A percentile compares a stretch with the other conserved stretches of the same genome.
phyloP scores from a whole-genome alignment of 2,113 vertebrate species.

The Lycaon pictus region DNA sequence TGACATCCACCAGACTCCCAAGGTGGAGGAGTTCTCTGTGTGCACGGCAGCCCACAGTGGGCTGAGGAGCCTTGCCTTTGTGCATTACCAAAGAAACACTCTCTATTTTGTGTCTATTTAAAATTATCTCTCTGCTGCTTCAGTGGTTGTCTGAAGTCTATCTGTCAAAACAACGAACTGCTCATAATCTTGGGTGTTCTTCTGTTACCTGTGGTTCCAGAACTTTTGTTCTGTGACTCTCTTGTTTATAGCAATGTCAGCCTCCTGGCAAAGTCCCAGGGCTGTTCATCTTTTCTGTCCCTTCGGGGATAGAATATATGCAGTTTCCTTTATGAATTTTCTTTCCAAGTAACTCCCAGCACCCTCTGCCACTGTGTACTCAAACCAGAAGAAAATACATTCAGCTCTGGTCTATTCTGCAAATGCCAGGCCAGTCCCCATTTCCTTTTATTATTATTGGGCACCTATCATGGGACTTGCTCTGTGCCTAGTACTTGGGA shows the following conservation, averaged over 20 bases:
- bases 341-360: neutral
- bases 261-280: neutral
- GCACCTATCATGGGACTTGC: neutral
- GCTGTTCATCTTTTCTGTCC: neutral
- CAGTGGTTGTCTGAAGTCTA: neutral
- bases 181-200: neutral
- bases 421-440: neutral
- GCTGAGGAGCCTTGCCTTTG: neutral
- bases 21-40: neutral
- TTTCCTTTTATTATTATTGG: neutral
- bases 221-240: neutral
- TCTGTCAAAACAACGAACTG: neutral
- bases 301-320: neutral
- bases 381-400: neutral
- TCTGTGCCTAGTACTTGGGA: neutral
- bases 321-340: neutral
- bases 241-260: neutral
- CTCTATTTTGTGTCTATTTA: neutral
- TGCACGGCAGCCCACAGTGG: accelerated
- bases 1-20: neutral
- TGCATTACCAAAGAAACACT: neutral
- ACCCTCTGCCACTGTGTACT: neutral
- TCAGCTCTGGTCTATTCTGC: neutral
- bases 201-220: neutral
- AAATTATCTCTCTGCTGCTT: constrained; percentile 24